A percentile compares a stretch with the other conserved stretches of the same genome.
phyloP scores from a whole-genome alignment of 2,797 vertebrate genomes.

The Gambusia yucatana region DNA sequence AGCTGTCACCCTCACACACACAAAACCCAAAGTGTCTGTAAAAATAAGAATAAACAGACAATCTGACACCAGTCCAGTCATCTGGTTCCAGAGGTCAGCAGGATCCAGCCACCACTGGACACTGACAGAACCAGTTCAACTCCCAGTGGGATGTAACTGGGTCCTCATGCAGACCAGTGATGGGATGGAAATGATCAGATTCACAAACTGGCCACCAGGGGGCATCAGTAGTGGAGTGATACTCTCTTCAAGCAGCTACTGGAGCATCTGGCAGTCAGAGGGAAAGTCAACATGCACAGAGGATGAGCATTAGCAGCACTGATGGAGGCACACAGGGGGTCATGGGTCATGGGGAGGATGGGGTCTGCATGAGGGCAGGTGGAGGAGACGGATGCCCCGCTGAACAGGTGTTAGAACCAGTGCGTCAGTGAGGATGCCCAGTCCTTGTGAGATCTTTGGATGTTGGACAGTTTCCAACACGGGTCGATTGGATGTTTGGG shows the following conservation, averaged over 20 bases:
- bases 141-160: background rate
- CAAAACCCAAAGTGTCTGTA: background rate
- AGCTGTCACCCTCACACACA: background rate
- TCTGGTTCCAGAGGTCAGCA: background rate
- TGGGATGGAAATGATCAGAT: background rate
- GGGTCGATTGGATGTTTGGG: background rate
- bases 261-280: background rate
- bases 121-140: background rate
- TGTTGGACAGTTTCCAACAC: background rate
- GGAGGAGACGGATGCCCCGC: background rate
- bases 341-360: background rate
- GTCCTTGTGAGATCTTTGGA: background rate
- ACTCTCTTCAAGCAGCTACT: background rate
- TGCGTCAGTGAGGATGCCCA: background rate
- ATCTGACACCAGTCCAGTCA: background rate
- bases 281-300: background rate
- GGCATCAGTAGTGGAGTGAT: background rate
- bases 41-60: background rate
- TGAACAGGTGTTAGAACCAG: background rate
- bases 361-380: background rate
- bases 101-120: background rate
- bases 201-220: background rate
- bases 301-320: conserved; percentile 1
- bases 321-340: background rate
- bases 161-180: background rate